Evolutionary conservation across 2,888 invertebrate genomes (phyloP), one percentile per base, ranked within the genome.

Genomic region (Orthosia cruda): DNA sequence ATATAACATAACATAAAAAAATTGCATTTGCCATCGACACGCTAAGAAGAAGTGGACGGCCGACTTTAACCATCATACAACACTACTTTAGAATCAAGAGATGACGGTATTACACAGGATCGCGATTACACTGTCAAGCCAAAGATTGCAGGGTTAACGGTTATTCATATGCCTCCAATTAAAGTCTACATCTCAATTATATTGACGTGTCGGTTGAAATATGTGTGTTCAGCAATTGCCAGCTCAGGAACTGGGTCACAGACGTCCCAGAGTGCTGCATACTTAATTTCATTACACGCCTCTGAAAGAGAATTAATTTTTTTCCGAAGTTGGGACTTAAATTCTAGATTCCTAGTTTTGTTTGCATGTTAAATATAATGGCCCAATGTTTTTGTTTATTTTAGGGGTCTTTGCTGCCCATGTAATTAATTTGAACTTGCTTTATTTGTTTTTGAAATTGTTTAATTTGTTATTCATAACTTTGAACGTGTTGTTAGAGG

Each of bases 281-380:
- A 88, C 89, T 88, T 91, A 90, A 91, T 91, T 89, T 87, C 83
- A 89, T 88, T 89, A 84, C 87, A 87, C 81, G 76, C 75, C 61
- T 82, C 54, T 58, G 80, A 80, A 58, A 73, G 74, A 59, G 72
- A 75, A 84, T 82, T 71, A 81, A 80, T 83, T 84, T 89, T 84
- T 87, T 84, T 87, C 66, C 75, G 26, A 72, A 78, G 71, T 86
- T 74, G 16, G 50, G 49, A 71, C 67, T 40, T 40, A 40, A n/a
- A 40, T 9, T 76, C 23, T 62, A 57, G 18, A 80, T 71, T 52
- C 58, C 65, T 50, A 45, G 69, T 75, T 77, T 79, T 69, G 67
- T 71, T 32, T 54, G 57, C 54, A 59, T 58, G 71, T 65, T 74
- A 49, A 62, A 57, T 55, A 61, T 73, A 64, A 26, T 45, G 63